Base-by-base conservation (phyloP, 2,888 invertebrate species). In the Leptopterna dolabrata region DNA sequence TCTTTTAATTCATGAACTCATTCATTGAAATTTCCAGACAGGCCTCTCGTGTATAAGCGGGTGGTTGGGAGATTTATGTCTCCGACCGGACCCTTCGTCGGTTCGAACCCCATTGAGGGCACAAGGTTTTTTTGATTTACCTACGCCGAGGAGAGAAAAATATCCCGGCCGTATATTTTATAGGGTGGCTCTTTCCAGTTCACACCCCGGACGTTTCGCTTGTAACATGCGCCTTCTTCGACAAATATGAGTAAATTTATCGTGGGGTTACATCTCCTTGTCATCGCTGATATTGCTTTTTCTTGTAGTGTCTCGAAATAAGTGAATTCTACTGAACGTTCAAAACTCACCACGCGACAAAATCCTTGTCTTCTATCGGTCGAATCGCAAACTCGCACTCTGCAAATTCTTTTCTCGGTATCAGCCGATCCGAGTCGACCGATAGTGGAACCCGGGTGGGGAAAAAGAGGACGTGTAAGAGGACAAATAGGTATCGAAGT, bases 401-500 rank as follows among this genome's bases (percentile, higher is more conserved):
- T 9, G 63, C 24, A 51, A 51, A 63, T 63, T 63, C 63, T 63
- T 55, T 51, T 63, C 63, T 24, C 63, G 19, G 55, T 63, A 63
- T 63, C 63, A 24, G 63, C 19, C 63, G 63, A 63, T 63, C 63
- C 63, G 9, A 1, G 63, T 19, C 19, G 24, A 11, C 19, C 63
- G 63, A 63, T 63, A 63, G 63, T 24, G 63, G 63, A 63, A 63
- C 63, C 13, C 63, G 63, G 63, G 4, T 63, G 63, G 63, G 41
- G 78, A 14, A 27, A 43, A 78, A 78, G 78, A 45, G 41, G 78
- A 45, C 78, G 41, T n/a, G n/a, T 27, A 27, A 45, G 27, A 78
- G 45, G 81, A 81, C 81, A 81, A 81, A 81, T 81, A 81, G 81
- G 81, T 81, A 81, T 81, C 81, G 81, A 51, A 51, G 51, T 45